Evolutionary conservation across 1,140 invertebrate species (phyloP).

Genomic region (Atopsyche davidsoni): DNA sequence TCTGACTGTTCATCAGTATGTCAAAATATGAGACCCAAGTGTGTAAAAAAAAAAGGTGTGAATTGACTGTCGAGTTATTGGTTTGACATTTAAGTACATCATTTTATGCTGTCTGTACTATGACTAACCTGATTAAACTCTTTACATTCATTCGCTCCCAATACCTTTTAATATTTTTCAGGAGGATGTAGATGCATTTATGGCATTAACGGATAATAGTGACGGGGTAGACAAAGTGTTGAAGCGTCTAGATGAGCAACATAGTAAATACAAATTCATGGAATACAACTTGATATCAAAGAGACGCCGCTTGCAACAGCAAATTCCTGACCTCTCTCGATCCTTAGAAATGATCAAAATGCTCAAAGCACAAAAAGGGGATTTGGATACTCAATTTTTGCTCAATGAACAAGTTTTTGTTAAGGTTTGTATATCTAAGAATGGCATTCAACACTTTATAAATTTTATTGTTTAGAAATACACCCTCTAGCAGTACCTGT

Average conservation of each 20-base stretch:
- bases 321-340: conserved; percentile 89
- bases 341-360: conserved; percentile 90
- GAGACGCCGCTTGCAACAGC: conserved; percentile 73
- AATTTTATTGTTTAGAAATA: neutral
- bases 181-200: conserved; percentile 95
- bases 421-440: conserved; percentile 54
- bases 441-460: neutral
- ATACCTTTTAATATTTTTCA: conserved; percentile 41
- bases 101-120: neutral
- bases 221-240: conserved; percentile 77
- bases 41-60: neutral
- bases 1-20: too few species aligned
- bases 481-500: too few species aligned
- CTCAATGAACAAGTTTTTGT: conserved; percentile 94
- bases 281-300: conserved; percentile 84
- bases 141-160: neutral
- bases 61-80: neutral
- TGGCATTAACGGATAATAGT: conserved; percentile 75
- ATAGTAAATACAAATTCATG: conserved; percentile 96
- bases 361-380: conserved; percentile 72
- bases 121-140: neutral
- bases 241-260: conserved; percentile 80
- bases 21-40: neutral
- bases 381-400: conserved; percentile 83
- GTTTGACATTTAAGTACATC: neutral